A percentile compares a stretch with the other conserved stretches of the same genome.
phyloP scores from a whole-genome alignment of 2,113 vertebrate genomes.

The Psephotus haematonotus region DNA sequence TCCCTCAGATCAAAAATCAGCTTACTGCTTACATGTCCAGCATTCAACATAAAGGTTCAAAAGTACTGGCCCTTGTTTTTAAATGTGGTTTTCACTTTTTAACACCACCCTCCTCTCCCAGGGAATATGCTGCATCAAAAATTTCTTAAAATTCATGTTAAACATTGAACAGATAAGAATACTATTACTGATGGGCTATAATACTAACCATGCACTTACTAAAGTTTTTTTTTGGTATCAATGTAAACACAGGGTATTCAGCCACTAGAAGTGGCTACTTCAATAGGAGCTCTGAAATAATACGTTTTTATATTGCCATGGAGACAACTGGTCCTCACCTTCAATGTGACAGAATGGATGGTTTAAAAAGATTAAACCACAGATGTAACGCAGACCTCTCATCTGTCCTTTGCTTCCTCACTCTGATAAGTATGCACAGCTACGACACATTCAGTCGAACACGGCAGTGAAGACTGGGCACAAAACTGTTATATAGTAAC shows the following conservation, averaged over 20 bases:
- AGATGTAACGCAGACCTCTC: background rate
- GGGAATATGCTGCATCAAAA: background rate
- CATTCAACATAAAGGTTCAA: background rate
- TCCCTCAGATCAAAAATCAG: background rate
- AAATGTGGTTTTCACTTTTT: background rate
- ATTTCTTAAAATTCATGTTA: background rate
- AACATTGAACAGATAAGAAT: background rate
- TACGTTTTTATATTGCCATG: background rate
- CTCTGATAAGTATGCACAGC: background rate
- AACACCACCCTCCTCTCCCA: background rate
- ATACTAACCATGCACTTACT: background rate
- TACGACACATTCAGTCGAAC: background rate
- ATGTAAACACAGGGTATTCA: background rate
- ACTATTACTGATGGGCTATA: background rate
- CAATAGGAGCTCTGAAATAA: background rate
- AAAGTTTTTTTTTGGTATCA: background rate
- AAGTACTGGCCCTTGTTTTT: background rate
- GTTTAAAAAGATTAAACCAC: background rate
- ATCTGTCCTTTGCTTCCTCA: background rate
- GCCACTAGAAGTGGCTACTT: background rate
- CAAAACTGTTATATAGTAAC: background rate
- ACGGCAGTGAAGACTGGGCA: background rate
- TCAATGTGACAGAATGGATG: rapidly evolving
- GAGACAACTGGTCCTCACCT: background rate
- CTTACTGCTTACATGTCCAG: background rate